A percentile compares a stretch with the other conserved stretches of the same genome.
Evolutionary conservation across 2,888 invertebrate genomes (phyloP).

Genomic region (Shargacucullia verbasci): DNA sequence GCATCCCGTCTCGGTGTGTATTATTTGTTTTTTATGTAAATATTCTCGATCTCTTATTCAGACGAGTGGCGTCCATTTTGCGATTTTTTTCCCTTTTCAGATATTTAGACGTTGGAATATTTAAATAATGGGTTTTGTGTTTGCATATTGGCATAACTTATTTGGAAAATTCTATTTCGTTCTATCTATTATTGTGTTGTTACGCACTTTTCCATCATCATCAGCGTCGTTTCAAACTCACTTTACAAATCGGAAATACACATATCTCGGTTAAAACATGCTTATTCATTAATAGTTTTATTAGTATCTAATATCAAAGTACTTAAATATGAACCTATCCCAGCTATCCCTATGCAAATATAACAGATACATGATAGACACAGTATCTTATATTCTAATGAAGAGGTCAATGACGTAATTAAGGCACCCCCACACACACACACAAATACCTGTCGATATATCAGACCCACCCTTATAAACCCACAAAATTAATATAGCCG

Average conservation of each 20-base stretch:
- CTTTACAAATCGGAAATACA: no score
- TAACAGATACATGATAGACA: constrained; percentile 38
- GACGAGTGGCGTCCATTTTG: constrained; percentile 81
- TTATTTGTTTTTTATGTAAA: constrained; percentile 89
- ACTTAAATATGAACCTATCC: not conserved
- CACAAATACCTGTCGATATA: constrained; percentile 76
- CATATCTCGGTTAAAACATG: no score
- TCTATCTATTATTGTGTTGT: constrained; percentile 27
- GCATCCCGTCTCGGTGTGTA: constrained; percentile 85
- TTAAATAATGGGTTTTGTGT: constrained; percentile 71
- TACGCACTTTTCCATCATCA: not conserved
- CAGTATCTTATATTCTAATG: constrained; percentile 58
- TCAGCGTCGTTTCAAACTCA: not conserved
- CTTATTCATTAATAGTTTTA: no score
- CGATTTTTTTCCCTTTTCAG: constrained; percentile 75
- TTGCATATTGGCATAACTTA: constrained; percentile 66
- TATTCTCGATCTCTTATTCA: constrained; percentile 83
- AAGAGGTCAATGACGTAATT: constrained; percentile 66
- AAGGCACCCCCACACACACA: constrained; percentile 51
- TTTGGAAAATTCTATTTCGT: constrained; percentile 48
- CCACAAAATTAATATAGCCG: constrained; percentile 83
- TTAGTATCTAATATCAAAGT: no score
- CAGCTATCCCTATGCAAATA: constrained; percentile 33
- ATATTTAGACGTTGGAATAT: constrained; percentile 78
- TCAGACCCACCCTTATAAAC: constrained; percentile 71